Evolutionary conservation across 2,888 invertebrate genomes (phyloP).

Genomic region (Drosophila meridiana): DNA sequence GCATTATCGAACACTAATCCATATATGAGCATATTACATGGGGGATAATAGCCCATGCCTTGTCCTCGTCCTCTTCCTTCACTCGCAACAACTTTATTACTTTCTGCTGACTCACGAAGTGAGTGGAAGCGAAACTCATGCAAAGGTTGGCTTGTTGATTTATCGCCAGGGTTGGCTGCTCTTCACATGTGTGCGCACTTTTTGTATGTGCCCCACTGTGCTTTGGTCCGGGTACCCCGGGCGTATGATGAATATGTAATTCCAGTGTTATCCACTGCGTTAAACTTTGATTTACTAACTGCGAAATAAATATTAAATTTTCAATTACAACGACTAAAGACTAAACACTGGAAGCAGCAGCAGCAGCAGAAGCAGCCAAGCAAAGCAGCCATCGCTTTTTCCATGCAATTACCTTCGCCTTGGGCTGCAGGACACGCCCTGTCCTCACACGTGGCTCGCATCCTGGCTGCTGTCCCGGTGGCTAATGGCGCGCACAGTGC

Average conservation of each 20-base stretch:
- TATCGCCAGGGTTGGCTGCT: slow-evolving; percentile 57
- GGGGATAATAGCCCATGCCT: slow-evolving; percentile 50
- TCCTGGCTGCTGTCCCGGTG: slow-evolving; percentile 39
- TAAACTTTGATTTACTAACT: slow-evolving; percentile 80
- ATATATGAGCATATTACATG: slow-evolving; percentile 63
- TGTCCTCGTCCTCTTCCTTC: background rate
- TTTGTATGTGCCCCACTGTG: slow-evolving; percentile 53
- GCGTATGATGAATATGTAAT: slow-evolving; percentile 79
- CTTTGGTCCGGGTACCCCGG: slow-evolving; percentile 34
- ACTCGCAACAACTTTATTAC: slow-evolving; percentile 66
- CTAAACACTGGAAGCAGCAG: background rate
- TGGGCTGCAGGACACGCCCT: slow-evolving; percentile 44
- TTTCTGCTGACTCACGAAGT: slow-evolving; percentile 70
- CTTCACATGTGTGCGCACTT: slow-evolving; percentile 53
- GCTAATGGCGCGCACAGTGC: slow-evolving; percentile 61
- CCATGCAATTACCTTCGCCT: slow-evolving; percentile 75
- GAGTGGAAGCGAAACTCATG: slow-evolving; percentile 66
- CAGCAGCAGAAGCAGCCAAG: slow-evolving; percentile 7
- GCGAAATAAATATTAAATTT: slow-evolving; percentile 81
- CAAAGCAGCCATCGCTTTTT: slow-evolving; percentile 60
- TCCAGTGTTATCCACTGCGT: slow-evolving; percentile 69
- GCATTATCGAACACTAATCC: slow-evolving; percentile 76
- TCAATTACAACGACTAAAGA: slow-evolving; percentile 65
- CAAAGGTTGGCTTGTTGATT: slow-evolving; percentile 79
- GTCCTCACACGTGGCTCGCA: slow-evolving; percentile 52